Percentiles rank a stretch among this genome's conserved stretches.
These are phyloP conservation scores for Ectemnius cavifrons DNA, from an alignment of 2,888 invertebrate genomes.

Conservation along the genomic window DNA sequence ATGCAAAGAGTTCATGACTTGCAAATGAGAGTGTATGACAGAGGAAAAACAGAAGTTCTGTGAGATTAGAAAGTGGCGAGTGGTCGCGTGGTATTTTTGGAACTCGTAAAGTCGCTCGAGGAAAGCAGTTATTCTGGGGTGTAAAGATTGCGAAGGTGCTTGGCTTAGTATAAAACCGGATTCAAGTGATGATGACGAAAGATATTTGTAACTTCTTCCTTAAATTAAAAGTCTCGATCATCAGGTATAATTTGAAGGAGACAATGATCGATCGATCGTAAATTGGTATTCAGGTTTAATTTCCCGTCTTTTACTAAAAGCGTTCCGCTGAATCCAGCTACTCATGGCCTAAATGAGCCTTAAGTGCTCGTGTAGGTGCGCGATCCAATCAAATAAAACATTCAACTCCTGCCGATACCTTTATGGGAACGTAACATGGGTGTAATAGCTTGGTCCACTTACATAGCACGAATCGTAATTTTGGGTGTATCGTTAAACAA, in stretches of 20 bases:
- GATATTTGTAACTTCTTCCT: too few relatives aligned
- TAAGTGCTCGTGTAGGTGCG: slow-evolving; percentile 20
- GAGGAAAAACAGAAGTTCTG: too few relatives aligned
- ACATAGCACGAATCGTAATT: neutral
- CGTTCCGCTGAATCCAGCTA: slow-evolving; percentile 15
- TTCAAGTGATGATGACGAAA: too few relatives aligned
- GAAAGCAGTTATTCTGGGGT: neutral
- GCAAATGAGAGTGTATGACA: too few relatives aligned
- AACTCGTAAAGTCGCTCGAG: too few relatives aligned
- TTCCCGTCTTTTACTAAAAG: slow-evolving; percentile 45
- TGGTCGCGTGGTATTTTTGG: too few relatives aligned
- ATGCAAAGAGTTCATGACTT: too few relatives aligned
- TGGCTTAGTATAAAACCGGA: neutral
- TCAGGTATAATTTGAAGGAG: slow-evolving; percentile 29
- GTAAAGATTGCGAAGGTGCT: neutral
- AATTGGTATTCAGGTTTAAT: slow-evolving; percentile 46
- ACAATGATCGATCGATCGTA: slow-evolving; percentile 26
- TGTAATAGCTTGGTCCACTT: neutral
- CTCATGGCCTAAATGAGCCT: slow-evolving; percentile 30
- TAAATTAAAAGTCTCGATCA: neutral
- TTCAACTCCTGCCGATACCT: neutral
- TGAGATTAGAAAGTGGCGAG: too few relatives aligned
- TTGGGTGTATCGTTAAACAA: neutral
- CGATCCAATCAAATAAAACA: neutral
- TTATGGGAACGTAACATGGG: neutral